Base-by-base conservation (phyloP, 2,888 invertebrate species). In the Tortricodes alternella region DNA sequence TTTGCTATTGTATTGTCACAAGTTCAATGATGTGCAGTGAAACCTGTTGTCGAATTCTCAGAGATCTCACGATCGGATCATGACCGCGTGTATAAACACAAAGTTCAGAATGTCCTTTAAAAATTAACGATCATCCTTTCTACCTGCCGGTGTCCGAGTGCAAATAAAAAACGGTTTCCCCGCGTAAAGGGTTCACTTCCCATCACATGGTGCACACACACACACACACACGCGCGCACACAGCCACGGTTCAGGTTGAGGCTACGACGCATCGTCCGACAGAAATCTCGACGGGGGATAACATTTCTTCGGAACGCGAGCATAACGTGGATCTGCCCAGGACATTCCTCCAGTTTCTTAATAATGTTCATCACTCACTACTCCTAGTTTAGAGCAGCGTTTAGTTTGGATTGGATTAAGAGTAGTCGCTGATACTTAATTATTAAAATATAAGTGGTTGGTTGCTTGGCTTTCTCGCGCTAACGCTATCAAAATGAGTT, bases 171-270 rank as follows among this genome's bases (percentile, higher is more conserved):
- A 91, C 84, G 80, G 87, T 87, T 86, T 87, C 88, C 79, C 84
- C 78, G 78, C 86, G 82, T 86, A 90, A 91, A 91, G 91, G 91
- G 91, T 92, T 92, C 86, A 91, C 90, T 92, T 91, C 92, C 92
- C 91, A 91, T 90, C 85, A 81, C 82, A 80, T 78, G 81, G 76
- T 74, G 78, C 66, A 74, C 71, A 68, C 68, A 66, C 67, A 68
- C 67, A 66, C 70, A 53, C 37, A 43, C 53, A 57, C 59, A 46
- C 53, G 55, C 66, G 62, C 71, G 68, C 73, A 65, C 70, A 74
- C 70, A 68, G 61, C 51, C 48, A 63, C 56, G 62, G 65, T 62
- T 66, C 64, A 63, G 66, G 43, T 44, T 44, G 70, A 70, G 73
- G 74, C 75, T 73, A 57, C 76, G 59, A 75, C 74, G 79, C 80